A percentile compares a stretch with the other conserved stretches of the same genome.
These are phyloP conservation scores for Melipona bicolor DNA, from an alignment of 2,888 invertebrate genomes.

Conservation along the genomic window DNA sequence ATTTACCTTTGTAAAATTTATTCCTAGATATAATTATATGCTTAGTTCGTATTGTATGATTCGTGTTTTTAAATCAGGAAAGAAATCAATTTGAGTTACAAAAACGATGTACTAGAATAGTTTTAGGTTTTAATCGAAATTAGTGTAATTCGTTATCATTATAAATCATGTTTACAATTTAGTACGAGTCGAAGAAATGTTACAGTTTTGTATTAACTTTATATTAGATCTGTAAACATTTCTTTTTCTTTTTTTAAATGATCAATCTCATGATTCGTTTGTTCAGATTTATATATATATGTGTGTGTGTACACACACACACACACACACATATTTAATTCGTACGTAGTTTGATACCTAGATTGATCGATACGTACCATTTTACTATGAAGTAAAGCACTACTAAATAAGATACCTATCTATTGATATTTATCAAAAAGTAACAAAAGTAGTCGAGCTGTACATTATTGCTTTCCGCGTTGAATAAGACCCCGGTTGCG, in stretches of 20 bases:
- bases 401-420: slow-evolving; percentile 49
- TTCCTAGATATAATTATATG: background rate
- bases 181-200: background rate
- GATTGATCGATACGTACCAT: slow-evolving; percentile 15
- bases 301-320: no score
- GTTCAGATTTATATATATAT: background rate
- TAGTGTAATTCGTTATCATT: background rate
- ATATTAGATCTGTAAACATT: background rate
- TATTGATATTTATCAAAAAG: slow-evolving; percentile 51
- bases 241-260: background rate
- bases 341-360: no score
- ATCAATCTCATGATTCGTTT: background rate
- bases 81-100: background rate
- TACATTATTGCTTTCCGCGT: slow-evolving; percentile 55
- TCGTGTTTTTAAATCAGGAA: background rate
- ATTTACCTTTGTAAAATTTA: background rate
- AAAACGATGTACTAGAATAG: background rate
- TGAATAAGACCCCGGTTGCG: slow-evolving; percentile 43
- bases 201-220: background rate
- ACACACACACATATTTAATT: no score
- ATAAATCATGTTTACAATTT: background rate
- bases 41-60: background rate
- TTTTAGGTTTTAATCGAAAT: background rate
- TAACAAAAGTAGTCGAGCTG: slow-evolving; percentile 49
- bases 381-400: slow-evolving; percentile 33